These are phyloP conservation scores for Nymphicus hollandicus DNA, from an alignment of 2,113 vertebrate genomes.

Conservation along the genomic window DNA sequence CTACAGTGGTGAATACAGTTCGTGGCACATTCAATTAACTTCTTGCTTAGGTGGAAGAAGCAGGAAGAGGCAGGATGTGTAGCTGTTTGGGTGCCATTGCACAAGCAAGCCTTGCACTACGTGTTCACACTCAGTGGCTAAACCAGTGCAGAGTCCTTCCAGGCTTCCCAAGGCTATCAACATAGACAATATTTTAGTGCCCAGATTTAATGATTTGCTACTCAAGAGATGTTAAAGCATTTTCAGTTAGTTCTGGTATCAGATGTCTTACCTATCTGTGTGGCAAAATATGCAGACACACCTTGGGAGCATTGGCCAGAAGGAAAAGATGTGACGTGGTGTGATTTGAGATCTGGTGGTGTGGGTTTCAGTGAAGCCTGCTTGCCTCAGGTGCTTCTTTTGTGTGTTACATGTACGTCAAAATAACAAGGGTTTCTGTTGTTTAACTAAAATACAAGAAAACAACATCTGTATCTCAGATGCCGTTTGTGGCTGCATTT, in stretches of 20 bases:
- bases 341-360: background rate
- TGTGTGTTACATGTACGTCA: background rate
- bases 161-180: background rate
- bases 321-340: background rate
- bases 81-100: background rate
- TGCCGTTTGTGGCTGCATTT: background rate
- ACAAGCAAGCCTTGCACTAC: background rate
- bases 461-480: background rate
- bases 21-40: background rate
- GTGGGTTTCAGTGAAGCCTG: background rate
- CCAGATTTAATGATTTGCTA: background rate
- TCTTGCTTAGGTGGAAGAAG: background rate
- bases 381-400: background rate
- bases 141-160: background rate
- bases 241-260: background rate
- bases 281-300: background rate
- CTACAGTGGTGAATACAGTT: background rate
- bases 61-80: background rate
- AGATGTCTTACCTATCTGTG: background rate
- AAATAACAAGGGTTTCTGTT: background rate
- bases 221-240: background rate
- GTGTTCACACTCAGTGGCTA: background rate
- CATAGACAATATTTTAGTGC: background rate
- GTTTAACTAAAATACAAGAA: background rate
- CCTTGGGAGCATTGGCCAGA: background rate